Base-by-base conservation (phyloP, 1,140 invertebrate species). In the Metaphire vulgaris region DNA sequence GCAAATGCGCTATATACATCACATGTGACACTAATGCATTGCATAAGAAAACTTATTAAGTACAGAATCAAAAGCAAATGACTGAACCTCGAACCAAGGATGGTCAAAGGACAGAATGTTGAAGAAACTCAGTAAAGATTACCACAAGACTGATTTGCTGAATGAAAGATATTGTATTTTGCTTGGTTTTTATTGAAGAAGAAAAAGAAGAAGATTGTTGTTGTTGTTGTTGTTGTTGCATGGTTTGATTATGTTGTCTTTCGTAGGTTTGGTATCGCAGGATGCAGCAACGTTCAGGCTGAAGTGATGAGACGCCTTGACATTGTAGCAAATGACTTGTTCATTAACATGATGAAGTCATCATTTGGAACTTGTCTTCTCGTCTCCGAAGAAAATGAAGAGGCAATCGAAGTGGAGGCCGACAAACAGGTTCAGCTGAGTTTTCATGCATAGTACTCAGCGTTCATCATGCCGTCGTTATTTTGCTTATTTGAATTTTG, bases 251-350 rank as follows among this genome's bases (percentile, higher is more conserved):
- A 67, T 81, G 83, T 31, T 78, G 93, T 92, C 80, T 95, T 95
- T 89, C 96, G 96, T 28, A 93, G 98, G 69, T n/a, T 26, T 1
- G 14, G 69, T n/a, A 33, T n/a, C 81, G 93, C 93, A 2, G 97
- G 96, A 0, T 90, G 92, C 76, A 92, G 91, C 0, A 99, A 99
- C 87, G 92, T 98, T 0, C 96, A 99, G 87, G 97, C 97, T 0
- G 97, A 99, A 88, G 93, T 98, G 86, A 96, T 98, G 0, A 99
- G 99, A 86, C 99, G 99, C n/a, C 84, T 87, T 99, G 97, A 99
- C 85, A 92, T 98, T 0, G 86, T 99, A 2, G 92, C 95, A 76
- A 99, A 99, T 87, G 96, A 99, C 81, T 85, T 99, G 1, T 99
- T 99, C 85, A 94, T 99, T 80, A 99, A 99, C 83, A 97, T 99